Percentiles rank a stretch among this genome's conserved stretches.
Evolutionary conservation across 2,797 vertebrate species (phyloP).

Genomic region (Fistularia commersonii): DNA sequence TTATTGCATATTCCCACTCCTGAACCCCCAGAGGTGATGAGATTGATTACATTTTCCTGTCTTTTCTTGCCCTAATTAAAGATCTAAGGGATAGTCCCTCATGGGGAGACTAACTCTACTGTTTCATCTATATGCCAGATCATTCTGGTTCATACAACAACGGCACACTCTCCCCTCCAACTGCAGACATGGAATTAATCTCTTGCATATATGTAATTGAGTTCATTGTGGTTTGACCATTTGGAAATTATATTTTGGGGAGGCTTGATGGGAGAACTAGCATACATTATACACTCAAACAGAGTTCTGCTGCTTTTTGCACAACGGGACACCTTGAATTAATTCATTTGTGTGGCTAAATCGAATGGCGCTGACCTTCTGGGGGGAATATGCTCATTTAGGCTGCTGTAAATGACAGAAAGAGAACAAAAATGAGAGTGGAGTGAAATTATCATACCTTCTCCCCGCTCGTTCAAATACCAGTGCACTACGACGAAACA

Average conservation of each 20-base stretch:
- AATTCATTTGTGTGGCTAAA: conserved; percentile 24
- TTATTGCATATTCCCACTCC: conserved; percentile 56
- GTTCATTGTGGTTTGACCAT: conserved; percentile 11
- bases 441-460: conserved; percentile 40
- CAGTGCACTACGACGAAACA: conserved; percentile 26
- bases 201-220: background rate
- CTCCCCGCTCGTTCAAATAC: conserved; percentile 32
- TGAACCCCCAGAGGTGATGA: conserved; percentile 55
- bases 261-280: conserved; percentile 5
- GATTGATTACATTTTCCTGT: conserved; percentile 69
- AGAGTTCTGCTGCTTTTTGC: conserved; percentile 5
- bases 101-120: conserved; percentile 45
- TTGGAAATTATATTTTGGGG: conserved; percentile 13
- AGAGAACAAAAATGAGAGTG: conserved; percentile 37
- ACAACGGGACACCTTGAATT: conserved; percentile 18
- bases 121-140: conserved; percentile 44
- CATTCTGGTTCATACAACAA: conserved; percentile 19
- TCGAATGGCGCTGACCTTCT: conserved; percentile 21
- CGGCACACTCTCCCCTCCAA: conserved; percentile 17
- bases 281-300: background rate
- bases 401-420: conserved; percentile 26
- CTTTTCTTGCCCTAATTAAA: conserved; percentile 67
- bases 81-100: conserved; percentile 57
- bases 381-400: conserved; percentile 25
- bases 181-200: background rate